Evolutionary conservation across 2,888 invertebrate genomes (phyloP).

Genomic region (Aleiodes leptofemur): DNA sequence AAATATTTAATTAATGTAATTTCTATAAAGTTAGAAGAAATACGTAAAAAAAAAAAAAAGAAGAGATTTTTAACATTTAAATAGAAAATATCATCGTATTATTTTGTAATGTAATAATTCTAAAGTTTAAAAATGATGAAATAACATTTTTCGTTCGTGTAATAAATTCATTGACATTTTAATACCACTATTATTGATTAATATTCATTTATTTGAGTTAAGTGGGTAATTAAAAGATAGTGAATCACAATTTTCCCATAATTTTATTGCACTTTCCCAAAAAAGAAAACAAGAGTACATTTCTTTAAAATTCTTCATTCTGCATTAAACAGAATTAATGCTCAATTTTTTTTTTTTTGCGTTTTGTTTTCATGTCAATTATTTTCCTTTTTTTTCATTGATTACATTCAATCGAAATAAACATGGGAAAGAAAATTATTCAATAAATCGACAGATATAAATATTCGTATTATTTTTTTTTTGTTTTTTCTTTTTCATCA

Average conservation of each 20-base stretch:
- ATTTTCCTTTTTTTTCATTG: background rate
- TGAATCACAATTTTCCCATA: conserved; percentile 55
- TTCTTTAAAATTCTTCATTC: conserved; percentile 40
- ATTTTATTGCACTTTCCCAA: conserved; percentile 73
- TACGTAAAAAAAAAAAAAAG: background rate
- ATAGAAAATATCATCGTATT: conserved; percentile 3
- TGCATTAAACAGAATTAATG: background rate
- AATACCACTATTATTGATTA: background rate
- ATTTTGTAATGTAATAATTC: conserved; percentile 6
- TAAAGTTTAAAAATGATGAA: too few relatives aligned
- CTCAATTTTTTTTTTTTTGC: conserved; percentile 1
- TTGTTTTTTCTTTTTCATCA: conserved; percentile 19
- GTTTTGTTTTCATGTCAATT: background rate
- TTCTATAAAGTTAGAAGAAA: conserved; percentile 36
- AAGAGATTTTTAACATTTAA: conserved; percentile 7
- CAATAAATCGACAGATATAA: conserved; percentile 16
- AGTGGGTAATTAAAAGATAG: background rate
- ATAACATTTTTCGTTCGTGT: background rate
- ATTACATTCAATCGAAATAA: conserved; percentile 22
- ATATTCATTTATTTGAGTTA: background rate
- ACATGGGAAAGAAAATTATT: conserved; percentile 32
- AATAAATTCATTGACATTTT: conserved; percentile 12
- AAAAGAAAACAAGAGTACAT: conserved; percentile 49
- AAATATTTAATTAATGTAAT: conserved; percentile 48
- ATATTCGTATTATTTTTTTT: conserved; percentile 33